Conservation (phyloP, 2,888 invertebrate species). For the Octodonta nipae region DNA sequence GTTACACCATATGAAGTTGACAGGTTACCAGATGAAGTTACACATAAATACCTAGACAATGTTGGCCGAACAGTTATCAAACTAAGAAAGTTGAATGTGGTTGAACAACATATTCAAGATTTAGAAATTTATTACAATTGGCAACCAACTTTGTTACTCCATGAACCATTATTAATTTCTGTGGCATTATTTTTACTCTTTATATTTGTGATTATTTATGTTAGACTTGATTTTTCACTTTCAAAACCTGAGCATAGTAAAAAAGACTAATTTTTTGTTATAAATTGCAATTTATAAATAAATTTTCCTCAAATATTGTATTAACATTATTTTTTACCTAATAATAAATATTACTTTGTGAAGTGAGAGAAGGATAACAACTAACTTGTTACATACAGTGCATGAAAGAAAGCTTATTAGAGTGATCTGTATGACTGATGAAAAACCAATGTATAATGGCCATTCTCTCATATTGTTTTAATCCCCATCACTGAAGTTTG, state of each 20-base stretch:
- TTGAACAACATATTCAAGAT: conserved; percentile 92
- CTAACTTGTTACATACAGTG: too few relatives aligned
- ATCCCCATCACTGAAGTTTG: too few relatives aligned
- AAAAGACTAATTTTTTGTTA: conserved; percentile 31
- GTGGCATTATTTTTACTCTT: conserved; percentile 82
- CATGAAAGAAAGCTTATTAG: too few relatives aligned
- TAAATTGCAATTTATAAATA: too few relatives aligned
- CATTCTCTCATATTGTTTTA: too few relatives aligned
- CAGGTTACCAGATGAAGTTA: conserved; percentile 58
- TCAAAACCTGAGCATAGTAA: conserved; percentile 39
- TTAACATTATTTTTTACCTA: too few relatives aligned
- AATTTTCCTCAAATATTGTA: too few relatives aligned
- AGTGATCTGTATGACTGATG: too few relatives aligned
- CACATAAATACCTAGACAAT: conserved; percentile 90
- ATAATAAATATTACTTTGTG: too few relatives aligned
- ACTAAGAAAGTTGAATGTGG: conserved; percentile 70
- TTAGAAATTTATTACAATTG: conserved; percentile 83
- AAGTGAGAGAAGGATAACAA: too few relatives aligned
- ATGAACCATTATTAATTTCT: conserved; percentile 84
- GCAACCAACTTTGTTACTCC: conserved; percentile 71
- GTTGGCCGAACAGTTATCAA: conserved; percentile 78
- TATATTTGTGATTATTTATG: conserved; percentile 81
- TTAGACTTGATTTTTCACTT: conserved; percentile 91
- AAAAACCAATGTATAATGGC: too few relatives aligned
- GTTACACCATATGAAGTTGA: conserved; percentile 70